Percentiles rank a stretch among this genome's conserved stretches.
phyloP scores from a whole-genome alignment of 2,113 vertebrate genomes.

The Nycticryphes semicollaris region DNA sequence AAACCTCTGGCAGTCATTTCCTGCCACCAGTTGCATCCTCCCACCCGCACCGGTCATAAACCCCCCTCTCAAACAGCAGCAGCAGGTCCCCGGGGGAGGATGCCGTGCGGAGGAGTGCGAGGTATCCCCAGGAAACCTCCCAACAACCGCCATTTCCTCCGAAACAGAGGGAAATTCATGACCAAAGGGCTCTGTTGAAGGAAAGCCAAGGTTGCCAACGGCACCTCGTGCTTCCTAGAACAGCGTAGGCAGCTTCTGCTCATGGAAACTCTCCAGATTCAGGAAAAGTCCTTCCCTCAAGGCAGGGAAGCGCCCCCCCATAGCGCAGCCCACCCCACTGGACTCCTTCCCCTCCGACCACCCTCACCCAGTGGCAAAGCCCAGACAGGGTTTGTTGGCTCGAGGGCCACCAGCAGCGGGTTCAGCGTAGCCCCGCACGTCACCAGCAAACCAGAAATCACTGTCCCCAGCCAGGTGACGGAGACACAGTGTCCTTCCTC shows the following conservation, averaged over 20 bases:
- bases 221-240: background rate
- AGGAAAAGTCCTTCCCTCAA: background rate
- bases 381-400: fast-evolving
- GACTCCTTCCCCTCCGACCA: background rate
- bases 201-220: background rate
- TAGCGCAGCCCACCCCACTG: fast-evolving
- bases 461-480: fast-evolving
- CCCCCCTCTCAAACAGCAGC: background rate
- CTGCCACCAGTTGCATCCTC: background rate
- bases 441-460: no score
- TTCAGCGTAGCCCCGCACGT: fast-evolving
- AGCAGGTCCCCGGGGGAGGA: background rate
- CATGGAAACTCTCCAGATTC: fast-evolving
- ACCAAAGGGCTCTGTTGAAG: background rate
- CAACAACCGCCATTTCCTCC: background rate
- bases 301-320: background rate
- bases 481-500: background rate
- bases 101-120: background rate
- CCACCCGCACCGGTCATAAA: background rate
- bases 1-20: conserved; percentile 18
- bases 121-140: conserved; percentile 4
- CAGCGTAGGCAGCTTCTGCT: background rate
- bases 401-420: fast-evolving
- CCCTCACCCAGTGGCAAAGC: background rate
- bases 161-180: background rate